Evolutionary conservation across 1,140 invertebrate species (phyloP), one percentile per base, ranked within the genome.

Genomic region (Drosophila tristis): DNA sequence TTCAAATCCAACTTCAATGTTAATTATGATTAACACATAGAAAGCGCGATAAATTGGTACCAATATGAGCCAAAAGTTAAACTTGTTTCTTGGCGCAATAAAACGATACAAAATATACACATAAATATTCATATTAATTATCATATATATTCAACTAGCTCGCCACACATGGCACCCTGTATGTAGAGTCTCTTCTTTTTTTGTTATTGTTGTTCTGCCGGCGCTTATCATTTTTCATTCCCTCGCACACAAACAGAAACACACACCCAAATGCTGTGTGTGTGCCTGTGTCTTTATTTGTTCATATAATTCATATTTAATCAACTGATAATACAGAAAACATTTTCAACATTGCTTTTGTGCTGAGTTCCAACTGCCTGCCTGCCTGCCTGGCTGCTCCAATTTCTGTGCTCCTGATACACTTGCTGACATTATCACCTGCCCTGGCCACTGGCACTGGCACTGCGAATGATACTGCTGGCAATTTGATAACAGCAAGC

Each of bases 251-350:
- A 54, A 6, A 44, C 23, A 4, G 31, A 51, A 29, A 51, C 56
- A 6, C 50, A 62, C 16, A 74, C 20, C 13, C 7, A 42, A 55
- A 6, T 16, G 15, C 13, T 56, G 13, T 47, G 13, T 47, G 29
- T 26, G n/a, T 31, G 4, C 50, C 31, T 9, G 31, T 74, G 58
- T 63, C 57, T 71, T 67, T 73, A 66, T 85, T 68, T 85, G 74
- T 81, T 68, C 76, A 62, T 81, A 81, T 89, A 87, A 82, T 89
- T 89, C 82, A 89, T 87, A 89, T 87, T 87, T 89, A 87, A 89
- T 87, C 82, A 87, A 87, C 84, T 87, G 82, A 87, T 87, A 87
- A 82, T 77, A 74, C 74, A 74, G 56, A 62, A 61, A 63, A 68
- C 50, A 26, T 66, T 63, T 75, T 49, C 72, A 75, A 50, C 72